Evolutionary conservation across 2,797 vertebrate species (phyloP).

Genomic region (Pseudocheirus occidentalis): DNA sequence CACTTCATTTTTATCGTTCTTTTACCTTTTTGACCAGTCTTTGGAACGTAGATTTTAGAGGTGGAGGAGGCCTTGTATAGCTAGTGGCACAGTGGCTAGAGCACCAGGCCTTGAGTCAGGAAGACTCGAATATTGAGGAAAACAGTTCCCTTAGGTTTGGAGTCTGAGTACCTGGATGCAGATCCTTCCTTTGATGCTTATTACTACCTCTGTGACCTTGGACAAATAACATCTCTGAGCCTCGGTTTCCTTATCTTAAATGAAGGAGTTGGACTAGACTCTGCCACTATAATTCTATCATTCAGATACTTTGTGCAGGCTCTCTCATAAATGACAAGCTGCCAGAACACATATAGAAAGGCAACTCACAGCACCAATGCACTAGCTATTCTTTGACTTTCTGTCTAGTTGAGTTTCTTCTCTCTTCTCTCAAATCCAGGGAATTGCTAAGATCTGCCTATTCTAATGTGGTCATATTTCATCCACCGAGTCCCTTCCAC

Average conservation of each 20-base stretch:
- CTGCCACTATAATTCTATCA: background rate
- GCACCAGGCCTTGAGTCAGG: too few species aligned
- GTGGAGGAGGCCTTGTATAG: too few species aligned
- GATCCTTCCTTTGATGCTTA: background rate
- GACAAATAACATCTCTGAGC: background rate
- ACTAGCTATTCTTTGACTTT: background rate
- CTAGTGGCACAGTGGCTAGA: too few species aligned
- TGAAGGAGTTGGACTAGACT: background rate
- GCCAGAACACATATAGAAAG: background rate
- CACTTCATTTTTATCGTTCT: too few species aligned
- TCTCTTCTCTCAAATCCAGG: background rate
- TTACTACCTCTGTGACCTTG: background rate
- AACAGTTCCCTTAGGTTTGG: background rate
- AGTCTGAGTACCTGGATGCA: background rate
- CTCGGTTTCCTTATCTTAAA: background rate
- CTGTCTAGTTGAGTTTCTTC: background rate
- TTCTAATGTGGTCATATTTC: background rate
- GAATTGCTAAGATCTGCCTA: background rate
- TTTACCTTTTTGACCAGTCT: too few species aligned
- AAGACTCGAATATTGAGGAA: background rate
- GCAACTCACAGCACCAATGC: background rate
- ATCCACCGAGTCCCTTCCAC: background rate
- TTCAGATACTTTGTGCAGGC: background rate
- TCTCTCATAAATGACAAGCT: background rate
- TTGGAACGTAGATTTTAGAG: too few species aligned